Base-by-base conservation (phyloP, 2,797 vertebrate genomes). In the Microhierax caerulescens region DNA sequence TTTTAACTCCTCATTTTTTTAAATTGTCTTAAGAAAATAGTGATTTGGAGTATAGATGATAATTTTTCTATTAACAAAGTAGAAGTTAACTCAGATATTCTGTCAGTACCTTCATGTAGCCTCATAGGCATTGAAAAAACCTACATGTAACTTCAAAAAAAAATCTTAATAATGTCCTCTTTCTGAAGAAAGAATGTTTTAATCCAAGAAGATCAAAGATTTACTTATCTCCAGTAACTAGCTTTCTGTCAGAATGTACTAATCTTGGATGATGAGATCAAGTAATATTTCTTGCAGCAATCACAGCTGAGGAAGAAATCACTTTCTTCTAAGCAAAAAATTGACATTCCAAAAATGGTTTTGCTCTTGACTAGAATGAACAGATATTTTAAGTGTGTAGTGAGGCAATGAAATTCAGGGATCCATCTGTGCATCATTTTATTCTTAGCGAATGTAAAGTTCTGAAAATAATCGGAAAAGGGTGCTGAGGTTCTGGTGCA, bases 341-440 rank as follows among this genome's bases (percentile, higher is more conserved):
- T 15, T 28, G 53, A 43, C 41, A 19, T 89, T 87, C 81, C 53
- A 79, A 63, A 93, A 91, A 84, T 61, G 17, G 43, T 91, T 82
- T 63, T 91, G 43, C 61, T 78, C 87, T 95, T 82, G 81, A 87
- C 47, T 69, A 65, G 70, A 93, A 90, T 57, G 39, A 91, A 12
- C 21, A 59, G 72, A 61, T 95, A 93, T 86, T 95, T 92, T 30
- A 91, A 92, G 81, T 69, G 39, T 92, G 92, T 50, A 65, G 77
- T 60, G 59, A 94, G 74, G 95, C 89, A 87, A 0, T 68, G 50
- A 76, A 91, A 91, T 82, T 87, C 53, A 87, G 91, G 64, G 63
- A 88, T 82, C 93, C 91, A 95, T 97, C 95, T 96, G 93, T 90
- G 81, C 72, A 60, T 90, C 47, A 4, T 51, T 93, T 92, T 91